Percentiles rank a stretch among this genome's conserved stretches.
Conservation (phyloP, 2,113 vertebrate genomes). For the Platycercus adscitus region DNA sequence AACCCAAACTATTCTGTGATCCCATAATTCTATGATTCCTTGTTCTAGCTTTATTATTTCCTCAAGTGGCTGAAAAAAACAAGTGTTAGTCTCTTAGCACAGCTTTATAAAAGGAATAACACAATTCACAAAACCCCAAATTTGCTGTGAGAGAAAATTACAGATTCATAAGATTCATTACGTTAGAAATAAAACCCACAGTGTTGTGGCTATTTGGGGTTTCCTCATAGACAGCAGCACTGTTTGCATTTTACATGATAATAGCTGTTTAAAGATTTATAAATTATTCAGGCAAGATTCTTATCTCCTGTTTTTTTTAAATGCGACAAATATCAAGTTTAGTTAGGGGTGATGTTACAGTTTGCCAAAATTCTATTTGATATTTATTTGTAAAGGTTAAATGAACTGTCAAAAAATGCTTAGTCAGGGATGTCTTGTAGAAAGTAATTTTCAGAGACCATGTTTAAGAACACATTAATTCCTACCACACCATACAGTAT, state of each 20-base stretch:
- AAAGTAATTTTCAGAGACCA: neutral
- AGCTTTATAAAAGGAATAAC: neutral
- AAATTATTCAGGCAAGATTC: conserved; percentile 15
- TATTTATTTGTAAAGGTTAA: conserved; percentile 12
- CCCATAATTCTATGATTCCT: neutral
- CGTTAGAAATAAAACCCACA: neutral
- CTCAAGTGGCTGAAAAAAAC: neutral
- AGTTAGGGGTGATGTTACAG: neutral
- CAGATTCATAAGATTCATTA: neutral
- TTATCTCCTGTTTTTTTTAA: neutral
- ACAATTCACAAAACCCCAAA: neutral
- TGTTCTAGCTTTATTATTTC: neutral
- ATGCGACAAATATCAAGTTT: neutral
- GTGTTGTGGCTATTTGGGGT: neutral
- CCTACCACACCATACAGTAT: neutral
- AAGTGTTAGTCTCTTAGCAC: neutral
- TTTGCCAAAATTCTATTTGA: neutral
- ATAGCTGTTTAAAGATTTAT: neutral
- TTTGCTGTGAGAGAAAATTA: neutral
- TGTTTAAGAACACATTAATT: conserved; percentile 5
- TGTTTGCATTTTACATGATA: neutral
- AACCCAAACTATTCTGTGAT: neutral
- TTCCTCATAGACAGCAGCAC: neutral
- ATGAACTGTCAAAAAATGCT: neutral
- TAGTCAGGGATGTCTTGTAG: neutral